A percentile compares a stretch with the other conserved stretches of the same genome.
These are phyloP conservation scores for Toxonevra muliebris DNA, from an alignment of 2,888 invertebrate species.

Conservation along the genomic window DNA sequence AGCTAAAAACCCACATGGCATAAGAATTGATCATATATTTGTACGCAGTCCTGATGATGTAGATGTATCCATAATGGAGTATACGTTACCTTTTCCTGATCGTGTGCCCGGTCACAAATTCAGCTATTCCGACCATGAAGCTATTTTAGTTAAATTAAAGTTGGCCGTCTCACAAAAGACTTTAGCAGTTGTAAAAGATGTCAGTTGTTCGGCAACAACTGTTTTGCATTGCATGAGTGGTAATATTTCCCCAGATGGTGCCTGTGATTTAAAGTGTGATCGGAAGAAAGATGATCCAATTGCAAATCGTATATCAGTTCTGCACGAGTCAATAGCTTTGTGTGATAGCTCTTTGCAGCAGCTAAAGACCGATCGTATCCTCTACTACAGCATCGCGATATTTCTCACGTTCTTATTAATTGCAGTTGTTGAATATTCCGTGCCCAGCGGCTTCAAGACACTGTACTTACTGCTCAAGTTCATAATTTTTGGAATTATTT, in stretches of 20 bases:
- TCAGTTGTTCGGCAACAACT: not conserved
- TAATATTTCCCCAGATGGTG: not conserved
- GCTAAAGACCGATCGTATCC: conserved; percentile 57
- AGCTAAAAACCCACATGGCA: conserved; percentile 73
- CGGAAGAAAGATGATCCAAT: conserved; percentile 32
- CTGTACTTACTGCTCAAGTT: conserved; percentile 70
- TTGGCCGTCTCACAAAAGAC: conserved; percentile 32
- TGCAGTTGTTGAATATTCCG: conserved; percentile 54
- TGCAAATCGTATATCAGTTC: conserved; percentile 49
- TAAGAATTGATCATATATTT: conserved; percentile 93
- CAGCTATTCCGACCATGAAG: conserved; percentile 93
- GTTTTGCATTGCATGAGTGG: not conserved
- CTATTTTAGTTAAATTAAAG: conserved; percentile 72
- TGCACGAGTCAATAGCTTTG: conserved; percentile 58
- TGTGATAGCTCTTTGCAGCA: conserved; percentile 60
- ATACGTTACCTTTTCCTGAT: conserved; percentile 76
- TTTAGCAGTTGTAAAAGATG: not conserved
- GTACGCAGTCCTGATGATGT: conserved; percentile 62
- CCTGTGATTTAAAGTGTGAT: not conserved
- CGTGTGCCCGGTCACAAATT: conserved; percentile 76
- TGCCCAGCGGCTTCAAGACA: conserved; percentile 62
- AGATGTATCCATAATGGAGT: conserved; percentile 67
- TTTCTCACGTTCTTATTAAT: conserved; percentile 55
- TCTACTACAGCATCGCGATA: conserved; percentile 58
- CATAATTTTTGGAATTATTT: conserved; percentile 71